Base-by-base conservation (phyloP, 2,888 invertebrate species). In the Apomyelois bistriatella region DNA sequence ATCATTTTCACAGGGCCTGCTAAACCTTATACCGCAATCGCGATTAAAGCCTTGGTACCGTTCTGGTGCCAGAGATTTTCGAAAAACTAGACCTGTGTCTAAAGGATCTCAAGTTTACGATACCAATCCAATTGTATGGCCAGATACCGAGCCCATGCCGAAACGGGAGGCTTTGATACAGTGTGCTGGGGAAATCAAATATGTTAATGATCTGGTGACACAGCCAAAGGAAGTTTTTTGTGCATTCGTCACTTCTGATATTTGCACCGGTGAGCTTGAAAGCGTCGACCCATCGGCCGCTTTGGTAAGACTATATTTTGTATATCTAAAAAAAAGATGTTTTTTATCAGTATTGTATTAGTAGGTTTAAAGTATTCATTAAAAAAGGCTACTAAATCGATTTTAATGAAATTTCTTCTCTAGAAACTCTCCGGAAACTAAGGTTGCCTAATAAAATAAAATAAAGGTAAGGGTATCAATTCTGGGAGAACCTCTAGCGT, bases 101-200 rank as follows among this genome's bases (percentile, higher is more conserved):
- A 91, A 88, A 22, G 94, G 93, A 0, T 82, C 78, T 9, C 93
- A 94, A 69, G 90, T 91, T 16, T 95, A 90, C 66, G 93, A 93
- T 54, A 93, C 93, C 0, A 92, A 94, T 61, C 90, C 92, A 54
- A 76, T 87, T 4, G 70, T 92, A 51, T 95, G 93, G 92, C 95
- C 95, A 0, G 60, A 94, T 12, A 93, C 91, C 54, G 87, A 95
- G 69, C 93, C 95, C 0, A 79, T 94, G 59, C 90, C 92, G 0
- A 95, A 95, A 74, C 57, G 93, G 7, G 94, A 94, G 64, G 92
- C 93, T 0, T 66, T 92, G 28, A 75, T 90, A 52, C 94, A 94
- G 76, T 91, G 91, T 62, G 87, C 93, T 48, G 95, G 95, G 0
- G 94, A 95, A 74, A 93, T 93, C 0, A 79, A 91, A 61, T 95